Conservation (phyloP, 2,113 vertebrate species). For the Prionailurus bengalensis region DNA sequence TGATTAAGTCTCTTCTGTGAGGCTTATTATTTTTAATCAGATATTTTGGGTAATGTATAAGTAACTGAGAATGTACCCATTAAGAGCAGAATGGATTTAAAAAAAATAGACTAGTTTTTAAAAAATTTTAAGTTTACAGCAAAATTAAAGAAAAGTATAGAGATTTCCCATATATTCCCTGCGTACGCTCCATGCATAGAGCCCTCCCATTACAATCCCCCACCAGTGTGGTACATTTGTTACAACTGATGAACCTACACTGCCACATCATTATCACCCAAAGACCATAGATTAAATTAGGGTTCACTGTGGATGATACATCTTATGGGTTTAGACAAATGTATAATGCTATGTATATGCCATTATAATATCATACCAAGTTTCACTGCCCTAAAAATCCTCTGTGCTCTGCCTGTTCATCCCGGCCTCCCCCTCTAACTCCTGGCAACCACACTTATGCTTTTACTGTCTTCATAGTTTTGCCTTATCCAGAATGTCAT, state of each 20-base stretch:
- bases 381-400: background rate
- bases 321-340: background rate
- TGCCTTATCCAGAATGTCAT: background rate
- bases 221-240: background rate
- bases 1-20: background rate
- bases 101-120: background rate
- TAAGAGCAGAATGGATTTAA: background rate
- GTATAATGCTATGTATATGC: background rate
- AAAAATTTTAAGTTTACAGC: background rate
- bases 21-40: background rate
- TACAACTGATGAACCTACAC: background rate
- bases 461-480: background rate
- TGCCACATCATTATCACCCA: background rate
- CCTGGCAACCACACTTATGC: background rate
- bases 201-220: background rate
- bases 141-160: slow-evolving; percentile 24
- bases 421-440: background rate
- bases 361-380: background rate
- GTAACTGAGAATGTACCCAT: background rate
- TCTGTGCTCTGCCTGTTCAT: background rate
- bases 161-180: background rate
- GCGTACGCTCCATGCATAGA: background rate
- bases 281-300: background rate
- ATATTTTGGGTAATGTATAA: background rate
- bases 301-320: background rate